Evolutionary conservation across 2,888 invertebrate genomes (phyloP), one percentile per base, ranked within the genome.

Genomic region (Aphodius granarius): DNA sequence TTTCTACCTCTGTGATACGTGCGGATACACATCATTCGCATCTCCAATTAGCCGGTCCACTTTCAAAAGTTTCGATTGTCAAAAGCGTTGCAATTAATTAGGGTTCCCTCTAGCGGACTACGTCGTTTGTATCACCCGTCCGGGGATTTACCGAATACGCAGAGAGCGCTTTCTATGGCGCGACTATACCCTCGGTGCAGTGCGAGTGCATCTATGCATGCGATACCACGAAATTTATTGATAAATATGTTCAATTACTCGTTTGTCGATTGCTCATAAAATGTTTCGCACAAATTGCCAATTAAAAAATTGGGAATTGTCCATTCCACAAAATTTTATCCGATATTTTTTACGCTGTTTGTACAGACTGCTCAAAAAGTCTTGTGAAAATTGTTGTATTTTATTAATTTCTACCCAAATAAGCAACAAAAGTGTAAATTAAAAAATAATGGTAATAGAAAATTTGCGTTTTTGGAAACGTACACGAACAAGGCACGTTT

Each of bases 221-320:
- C 71, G 17, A 71, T 63, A 23, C 71, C 43, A 76, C 76, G 74
- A 74, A 74, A 78, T 76, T 78, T 78, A 78, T 76, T 78, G 78
- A 78, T 73, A 78, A 74, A 74, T 73, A 73, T 66, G 75, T 74
- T 68, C 76, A 74, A 76, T 78, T 78, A 74, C 74, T 21, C 21
- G 20, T 21, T 64, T 23, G 23, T 20, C 72, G 16, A 22, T 73
- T 65, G 65, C 21, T 66, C 66, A 66, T 21, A 66, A 65, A 66
- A 20, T 22, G 43, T 22, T 17, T 6, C 66, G 43, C 16, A 21
- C 68, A 73, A 73, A 73, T 73, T 73, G 73, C 66, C 73, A 73
- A 73, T 73, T 73, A 73, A 73, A 73, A 66, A 73, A 66, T 21
- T 66, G 68, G 9, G 43, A 3, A 43, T 43, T 43, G 43, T 2